Percentiles rank a stretch among this genome's conserved stretches.
Conservation (phyloP, 2,797 vertebrate species). For the Sebastes vulpes region DNA sequence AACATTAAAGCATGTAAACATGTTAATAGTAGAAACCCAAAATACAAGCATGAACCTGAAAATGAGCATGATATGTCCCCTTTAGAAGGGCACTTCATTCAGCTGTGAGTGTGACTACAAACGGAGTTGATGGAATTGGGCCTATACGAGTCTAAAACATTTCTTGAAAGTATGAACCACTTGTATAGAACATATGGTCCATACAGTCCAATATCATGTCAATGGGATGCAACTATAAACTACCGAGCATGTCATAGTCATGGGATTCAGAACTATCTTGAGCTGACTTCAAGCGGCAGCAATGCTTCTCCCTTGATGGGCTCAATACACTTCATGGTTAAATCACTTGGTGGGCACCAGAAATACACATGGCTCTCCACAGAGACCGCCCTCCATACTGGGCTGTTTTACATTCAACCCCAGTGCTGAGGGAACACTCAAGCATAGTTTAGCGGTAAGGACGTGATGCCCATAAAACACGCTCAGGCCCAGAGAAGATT, state of each 20-base stretch:
- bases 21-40: neutral
- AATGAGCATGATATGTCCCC: neutral
- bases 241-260: neutral
- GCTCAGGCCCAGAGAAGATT: slow-evolving; percentile 59
- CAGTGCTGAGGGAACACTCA: slow-evolving; percentile 54
- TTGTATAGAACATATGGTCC: neutral
- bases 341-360: slow-evolving; percentile 34
- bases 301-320: neutral
- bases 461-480: slow-evolving; percentile 73
- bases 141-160: neutral
- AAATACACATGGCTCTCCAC: slow-evolving; percentile 33
- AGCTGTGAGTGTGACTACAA: neutral
- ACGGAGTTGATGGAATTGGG: neutral
- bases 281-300: neutral
- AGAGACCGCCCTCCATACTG: slow-evolving; percentile 10
- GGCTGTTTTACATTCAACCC: slow-evolving; percentile 63
- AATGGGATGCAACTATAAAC: neutral
- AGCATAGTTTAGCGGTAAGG: slow-evolving; percentile 61
- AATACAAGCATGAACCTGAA: neutral
- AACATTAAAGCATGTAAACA: neutral
- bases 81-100: neutral
- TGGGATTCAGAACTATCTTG: slow-evolving; percentile 9
- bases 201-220: neutral
- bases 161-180: neutral
- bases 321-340: slow-evolving; percentile 12